Conservation (phyloP, 2,113 vertebrate genomes). For the Oenanthe oenanthe region DNA sequence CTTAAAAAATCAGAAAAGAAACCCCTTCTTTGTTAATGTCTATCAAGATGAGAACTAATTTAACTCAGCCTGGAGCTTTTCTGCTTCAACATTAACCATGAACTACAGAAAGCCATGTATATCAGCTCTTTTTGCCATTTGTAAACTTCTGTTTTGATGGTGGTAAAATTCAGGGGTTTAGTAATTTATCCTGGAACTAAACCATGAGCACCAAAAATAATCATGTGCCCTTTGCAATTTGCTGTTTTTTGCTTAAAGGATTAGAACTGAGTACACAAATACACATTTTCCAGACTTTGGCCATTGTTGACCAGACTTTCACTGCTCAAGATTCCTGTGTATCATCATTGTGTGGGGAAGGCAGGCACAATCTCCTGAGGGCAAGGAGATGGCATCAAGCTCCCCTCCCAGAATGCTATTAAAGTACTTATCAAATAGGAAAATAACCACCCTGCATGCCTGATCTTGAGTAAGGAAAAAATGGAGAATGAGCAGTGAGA, state of each 20-base stretch:
- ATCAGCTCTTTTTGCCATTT: neutral
- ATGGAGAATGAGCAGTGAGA: neutral
- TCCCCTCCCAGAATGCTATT: neutral
- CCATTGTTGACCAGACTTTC: neutral
- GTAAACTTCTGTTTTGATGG: neutral
- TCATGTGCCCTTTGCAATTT: neutral
- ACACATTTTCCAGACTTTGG: neutral
- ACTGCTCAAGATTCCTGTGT: neutral
- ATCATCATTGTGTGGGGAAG: neutral
- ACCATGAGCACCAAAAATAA: neutral
- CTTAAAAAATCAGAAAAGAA: neutral
- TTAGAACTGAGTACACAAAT: neutral
- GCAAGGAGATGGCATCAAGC: neutral
- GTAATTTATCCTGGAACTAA: neutral
- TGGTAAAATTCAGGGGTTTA: neutral
- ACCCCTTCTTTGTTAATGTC: neutral
- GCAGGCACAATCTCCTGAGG: neutral
- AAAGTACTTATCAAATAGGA: neutral
- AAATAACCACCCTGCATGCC: neutral
- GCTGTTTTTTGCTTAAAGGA: neutral
- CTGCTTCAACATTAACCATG: neutral
- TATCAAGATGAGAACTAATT: neutral
- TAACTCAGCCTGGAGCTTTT: slow-evolving; percentile 11
- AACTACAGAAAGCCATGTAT: neutral
- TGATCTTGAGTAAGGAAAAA: neutral